These are phyloP conservation scores for Ptychochromis oligacanthus DNA, from an alignment of 2,113 vertebrate species.

Conservation along the genomic window DNA sequence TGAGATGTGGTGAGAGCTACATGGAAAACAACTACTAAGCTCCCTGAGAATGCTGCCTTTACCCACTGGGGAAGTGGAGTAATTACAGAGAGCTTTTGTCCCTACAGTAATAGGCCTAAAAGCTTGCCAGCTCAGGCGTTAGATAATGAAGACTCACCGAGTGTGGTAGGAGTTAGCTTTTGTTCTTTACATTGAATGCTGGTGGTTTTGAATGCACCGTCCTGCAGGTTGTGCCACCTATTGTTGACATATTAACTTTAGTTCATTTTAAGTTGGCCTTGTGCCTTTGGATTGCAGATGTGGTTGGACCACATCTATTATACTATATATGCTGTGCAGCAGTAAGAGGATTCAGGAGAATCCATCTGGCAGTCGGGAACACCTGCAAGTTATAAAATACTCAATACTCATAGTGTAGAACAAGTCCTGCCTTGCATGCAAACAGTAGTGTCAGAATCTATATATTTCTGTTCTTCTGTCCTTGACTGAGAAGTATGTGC, in stretches of 20 bases:
- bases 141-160: conserved; percentile 62
- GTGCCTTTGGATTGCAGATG: background rate
- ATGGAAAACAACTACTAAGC: conserved; percentile 60
- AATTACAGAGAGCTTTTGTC: conserved; percentile 74
- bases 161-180: conserved; percentile 36
- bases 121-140: conserved; percentile 54
- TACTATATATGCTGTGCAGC: background rate
- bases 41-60: conserved; percentile 66
- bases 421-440: conserved; percentile 41
- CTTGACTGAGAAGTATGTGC: background rate
- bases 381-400: conserved; percentile 47
- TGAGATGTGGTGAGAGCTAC: conserved; percentile 47
- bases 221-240: background rate
- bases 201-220: background rate
- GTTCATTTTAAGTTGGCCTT: background rate
- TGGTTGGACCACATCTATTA: background rate
- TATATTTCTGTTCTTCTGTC: background rate
- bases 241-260: background rate
- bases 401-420: background rate
- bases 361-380: conserved; percentile 39
- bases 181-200: background rate
- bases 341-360: background rate
- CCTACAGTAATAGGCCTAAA: conserved; percentile 68
- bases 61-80: conserved; percentile 64
- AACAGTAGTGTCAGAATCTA: background rate